These are phyloP conservation scores for Haemorhous mexicanus DNA, from an alignment of 2,113 vertebrate genomes.

Conservation along the genomic window DNA sequence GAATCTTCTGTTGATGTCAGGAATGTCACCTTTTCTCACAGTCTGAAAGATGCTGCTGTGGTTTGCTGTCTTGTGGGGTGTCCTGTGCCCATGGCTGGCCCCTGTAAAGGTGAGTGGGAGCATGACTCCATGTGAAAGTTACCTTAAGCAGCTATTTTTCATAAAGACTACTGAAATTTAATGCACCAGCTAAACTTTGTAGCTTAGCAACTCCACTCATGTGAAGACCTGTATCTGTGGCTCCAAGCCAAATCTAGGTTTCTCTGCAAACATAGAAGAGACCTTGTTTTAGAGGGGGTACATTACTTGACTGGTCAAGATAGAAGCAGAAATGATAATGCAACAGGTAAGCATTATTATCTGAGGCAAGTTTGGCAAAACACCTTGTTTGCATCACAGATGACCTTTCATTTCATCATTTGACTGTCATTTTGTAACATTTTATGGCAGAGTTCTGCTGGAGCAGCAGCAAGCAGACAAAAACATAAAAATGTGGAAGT, in stretches of 20 bases:
- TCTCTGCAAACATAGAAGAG: background rate
- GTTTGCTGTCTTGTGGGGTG: background rate
- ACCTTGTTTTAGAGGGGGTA: background rate
- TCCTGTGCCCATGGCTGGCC: background rate
- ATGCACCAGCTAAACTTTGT: background rate
- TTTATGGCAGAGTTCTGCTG: background rate
- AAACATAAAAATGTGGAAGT: background rate
- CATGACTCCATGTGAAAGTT: background rate
- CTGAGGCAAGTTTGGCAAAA: background rate
- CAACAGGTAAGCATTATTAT: background rate
- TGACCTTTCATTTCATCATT: constrained; percentile 29
- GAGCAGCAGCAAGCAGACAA: background rate
- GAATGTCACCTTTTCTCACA: background rate
- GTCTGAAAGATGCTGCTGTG: background rate
- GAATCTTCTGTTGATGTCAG: background rate
- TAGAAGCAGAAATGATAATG: background rate
- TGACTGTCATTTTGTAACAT: constrained; percentile 5
- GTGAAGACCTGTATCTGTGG: background rate
- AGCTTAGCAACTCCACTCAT: constrained; percentile 17
- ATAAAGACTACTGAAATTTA: background rate
- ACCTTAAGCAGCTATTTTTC: background rate
- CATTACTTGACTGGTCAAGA: background rate
- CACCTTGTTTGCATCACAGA: background rate
- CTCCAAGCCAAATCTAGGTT: background rate
- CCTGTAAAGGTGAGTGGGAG: background rate